Evolutionary conservation across 2,888 invertebrate species (phyloP), one percentile per base, ranked within the genome.

Genomic region (Cacoxenus indagator): DNA sequence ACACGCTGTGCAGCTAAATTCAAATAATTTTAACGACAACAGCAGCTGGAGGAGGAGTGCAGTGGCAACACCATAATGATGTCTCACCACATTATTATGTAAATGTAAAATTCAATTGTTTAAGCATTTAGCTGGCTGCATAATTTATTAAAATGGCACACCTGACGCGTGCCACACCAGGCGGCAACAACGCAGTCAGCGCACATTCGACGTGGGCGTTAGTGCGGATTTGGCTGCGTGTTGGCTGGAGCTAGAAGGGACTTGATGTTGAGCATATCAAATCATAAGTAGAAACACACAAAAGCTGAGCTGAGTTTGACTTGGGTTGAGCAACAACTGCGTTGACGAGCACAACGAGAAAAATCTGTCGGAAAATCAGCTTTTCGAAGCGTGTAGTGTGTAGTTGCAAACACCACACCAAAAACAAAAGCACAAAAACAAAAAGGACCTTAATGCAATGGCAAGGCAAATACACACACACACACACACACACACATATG

Each of bases 91-190:
- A 77, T 77, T 77, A 86, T 85, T 86, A 86, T 86, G 86, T 84
- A 85, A 86, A 85, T 86, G 79, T 78, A 76, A 83, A 85, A 85
- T 86, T 86, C 84, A 87, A 87, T 86, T 86, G 82, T 86, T 86
- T 86, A 84, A 87, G 82, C 87, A 86, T 87, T 86, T 84, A 85
- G 86, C 79, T 74, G 78, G 78, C 84, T 86, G 86, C 84, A 61
- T 51, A 61, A 57, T 68, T 55, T 61, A 76, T 71, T 54, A 65
- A 54, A 65, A 65, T 65, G 54, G 29, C 55, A 65, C 43, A 65
- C 65, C 55, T 65, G 65, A 43, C 54, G 55, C 65, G 61, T 62
- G 61, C 45, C 61, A 45, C 11, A 22, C 61, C n/a, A 48, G 48
- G n/a, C 48, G 19, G 9, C 48, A n/a, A n/a, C 48, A 48, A 17